Evolutionary conservation across 2,113 vertebrate genomes (phyloP).

Genomic region (Phylloscopus trochilus): DNA sequence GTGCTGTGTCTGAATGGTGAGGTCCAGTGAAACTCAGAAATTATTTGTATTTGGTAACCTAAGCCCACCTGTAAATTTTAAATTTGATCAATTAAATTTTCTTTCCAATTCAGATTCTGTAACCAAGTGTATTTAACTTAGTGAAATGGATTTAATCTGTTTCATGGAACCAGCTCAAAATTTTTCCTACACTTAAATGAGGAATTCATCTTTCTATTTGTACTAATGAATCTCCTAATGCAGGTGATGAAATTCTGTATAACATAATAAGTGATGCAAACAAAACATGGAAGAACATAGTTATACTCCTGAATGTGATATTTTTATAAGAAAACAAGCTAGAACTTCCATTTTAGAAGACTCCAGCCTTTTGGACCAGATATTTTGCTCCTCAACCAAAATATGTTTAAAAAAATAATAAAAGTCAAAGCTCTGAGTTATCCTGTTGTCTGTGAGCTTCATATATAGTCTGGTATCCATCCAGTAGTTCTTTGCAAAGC

Average conservation of each 20-base stretch:
- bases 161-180: background rate
- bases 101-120: background rate
- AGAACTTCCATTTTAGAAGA: background rate
- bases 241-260: background rate
- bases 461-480: constrained; percentile 47
- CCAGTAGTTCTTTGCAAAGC: constrained; percentile 44
- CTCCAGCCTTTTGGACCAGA: constrained; percentile 12
- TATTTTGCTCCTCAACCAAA: constrained; percentile 53
- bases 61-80: background rate
- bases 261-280: background rate
- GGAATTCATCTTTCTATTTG: background rate
- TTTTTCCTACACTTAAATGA: background rate
- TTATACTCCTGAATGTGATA: background rate
- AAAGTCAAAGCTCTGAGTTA: constrained; percentile 32
- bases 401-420: background rate
- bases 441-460: constrained; percentile 55
- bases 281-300: background rate
- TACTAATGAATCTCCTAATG: background rate
- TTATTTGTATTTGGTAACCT: background rate
- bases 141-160: background rate
- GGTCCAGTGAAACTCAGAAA: background rate
- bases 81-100: background rate
- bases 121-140: background rate
- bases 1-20: background rate
- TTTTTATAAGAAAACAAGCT: background rate